Base-by-base conservation (phyloP, 2,113 vertebrate genomes). In the Thunnus maccoyii region DNA sequence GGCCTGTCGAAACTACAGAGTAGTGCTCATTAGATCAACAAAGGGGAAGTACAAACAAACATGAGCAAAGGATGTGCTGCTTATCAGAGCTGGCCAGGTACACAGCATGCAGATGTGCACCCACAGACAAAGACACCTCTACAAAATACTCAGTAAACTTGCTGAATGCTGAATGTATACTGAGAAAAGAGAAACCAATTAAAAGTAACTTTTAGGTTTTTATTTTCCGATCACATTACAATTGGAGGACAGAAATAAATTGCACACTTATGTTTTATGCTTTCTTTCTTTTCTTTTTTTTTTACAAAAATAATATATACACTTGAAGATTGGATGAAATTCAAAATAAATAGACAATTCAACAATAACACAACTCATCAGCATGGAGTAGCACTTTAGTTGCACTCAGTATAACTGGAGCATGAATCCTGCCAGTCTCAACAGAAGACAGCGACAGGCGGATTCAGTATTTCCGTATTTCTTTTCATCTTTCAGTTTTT, bases 221-320 rank as follows among this genome's bases (percentile, higher is more conserved):
- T 92, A 82, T 92, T 92, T 85, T 74, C 47, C 82, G 61, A 64
- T 84, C 85, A 92, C 88, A 89, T 88, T 80, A 89, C 86, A 88
- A 11, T 73, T 86, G 84, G 27, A 86, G 80, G 55, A 92, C 83
- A 86, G 65, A 84, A 62, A 82, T 83, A 65, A 84, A 89, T 88
- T 92, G 75, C 88, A 93, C 92, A 91, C 83, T 67, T 65, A 57
- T 1, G 1, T 64, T 78, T 87, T 8, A 78, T 41, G 85, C 27
- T 79, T 41, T 88, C 44, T 81, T 72, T 78, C 13, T 50, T 75
- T 73, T 78, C 5, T 25, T 61, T 75, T 30, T 58, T 84, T 83
- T 93, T 92, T 93, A 94, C 84, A 94, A 94, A 95, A 95, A 94
- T 92, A 93, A 92, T 91, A 92, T 93, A 88, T 89, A 89, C 72